A percentile compares a stretch with the other conserved stretches of the same genome.
phyloP scores from a whole-genome alignment of 92 coral and sea anemone genomes.

The Umimayanthus kanabou region DNA sequence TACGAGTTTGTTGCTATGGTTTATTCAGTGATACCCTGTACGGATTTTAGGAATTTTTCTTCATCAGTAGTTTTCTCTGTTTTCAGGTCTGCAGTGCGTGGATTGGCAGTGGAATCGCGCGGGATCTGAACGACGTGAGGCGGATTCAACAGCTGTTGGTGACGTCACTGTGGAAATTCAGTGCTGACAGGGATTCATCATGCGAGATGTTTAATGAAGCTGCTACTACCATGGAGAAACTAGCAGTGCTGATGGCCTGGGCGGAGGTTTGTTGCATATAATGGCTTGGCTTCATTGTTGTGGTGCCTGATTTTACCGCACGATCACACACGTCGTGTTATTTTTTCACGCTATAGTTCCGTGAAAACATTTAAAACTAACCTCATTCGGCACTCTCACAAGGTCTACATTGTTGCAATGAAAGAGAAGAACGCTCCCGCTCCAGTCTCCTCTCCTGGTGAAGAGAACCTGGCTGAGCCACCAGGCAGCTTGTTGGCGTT shows the following conservation, averaged over 20 bases:
- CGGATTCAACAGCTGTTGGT: conserved; percentile 97
- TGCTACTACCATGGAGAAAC: conserved; percentile 98
- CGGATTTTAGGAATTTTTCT: not conserved
- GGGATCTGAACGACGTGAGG: conserved; percentile 94
- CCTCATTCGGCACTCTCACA: not conserved
- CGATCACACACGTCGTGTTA: not conserved
- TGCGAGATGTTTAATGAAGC: conserved; percentile 97
- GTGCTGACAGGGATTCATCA: conserved; percentile 91
- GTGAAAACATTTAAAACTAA: too few relatives aligned
- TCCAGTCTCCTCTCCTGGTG: conserved; percentile 57
- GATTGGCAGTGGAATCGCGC: conserved; percentile 99
- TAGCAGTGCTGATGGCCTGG: conserved; percentile 98
- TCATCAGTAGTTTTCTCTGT: not conserved
- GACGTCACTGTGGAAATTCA: conserved; percentile 92
- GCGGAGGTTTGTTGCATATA: conserved; percentile 71
- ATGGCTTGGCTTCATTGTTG: not conserved
- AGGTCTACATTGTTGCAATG: conserved; percentile 99
- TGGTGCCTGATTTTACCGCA: not conserved
- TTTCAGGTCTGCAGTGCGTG: conserved; percentile 96
- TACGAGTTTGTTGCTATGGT: too few relatives aligned
- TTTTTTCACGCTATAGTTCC: too few relatives aligned
- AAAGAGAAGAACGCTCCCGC: conserved; percentile 73
- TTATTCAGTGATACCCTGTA: not conserved
- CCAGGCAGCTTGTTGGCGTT: conserved; percentile 88
- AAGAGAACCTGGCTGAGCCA: conserved; percentile 76